Evolutionary conservation across 2,888 invertebrate genomes (phyloP).

Genomic region (Pseudococcus longispinus): DNA sequence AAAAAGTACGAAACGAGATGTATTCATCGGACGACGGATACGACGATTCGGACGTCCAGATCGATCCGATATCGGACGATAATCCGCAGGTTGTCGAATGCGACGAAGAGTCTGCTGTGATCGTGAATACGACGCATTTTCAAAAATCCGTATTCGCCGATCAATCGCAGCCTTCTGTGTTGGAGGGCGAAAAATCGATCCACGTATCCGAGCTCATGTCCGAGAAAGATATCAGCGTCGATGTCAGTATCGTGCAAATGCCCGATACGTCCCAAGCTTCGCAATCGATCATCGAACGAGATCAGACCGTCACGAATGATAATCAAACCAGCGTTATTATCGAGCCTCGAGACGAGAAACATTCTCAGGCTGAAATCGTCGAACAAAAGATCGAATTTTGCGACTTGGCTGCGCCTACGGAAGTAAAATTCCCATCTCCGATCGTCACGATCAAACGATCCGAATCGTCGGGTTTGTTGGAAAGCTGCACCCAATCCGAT

Average conservation of each 20-base stretch:
- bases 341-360: not conserved
- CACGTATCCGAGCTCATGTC: not conserved
- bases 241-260: slow-evolving; percentile 30
- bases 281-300: not conserved
- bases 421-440: not conserved
- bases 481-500: not conserved
- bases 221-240: not conserved
- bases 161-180: not conserved
- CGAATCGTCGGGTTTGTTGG: not conserved
- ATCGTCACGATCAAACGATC: not conserved
- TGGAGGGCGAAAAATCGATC: not conserved
- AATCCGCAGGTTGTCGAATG: not conserved
- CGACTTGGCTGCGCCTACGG: not conserved
- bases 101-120: not conserved
- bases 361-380: not conserved
- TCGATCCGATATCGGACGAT: not conserved
- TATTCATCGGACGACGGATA: slow-evolving; percentile 23
- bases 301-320: not conserved
- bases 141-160: not conserved
- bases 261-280: not conserved
- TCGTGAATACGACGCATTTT: not conserved
- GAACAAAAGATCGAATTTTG: not conserved
- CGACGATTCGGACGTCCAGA: slow-evolving; percentile 10
- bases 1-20: slow-evolving; percentile 36
- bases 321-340: not conserved